phyloP scores from a whole-genome alignment of 2,797 vertebrate genomes.

The Syncerus caffer region DNA sequence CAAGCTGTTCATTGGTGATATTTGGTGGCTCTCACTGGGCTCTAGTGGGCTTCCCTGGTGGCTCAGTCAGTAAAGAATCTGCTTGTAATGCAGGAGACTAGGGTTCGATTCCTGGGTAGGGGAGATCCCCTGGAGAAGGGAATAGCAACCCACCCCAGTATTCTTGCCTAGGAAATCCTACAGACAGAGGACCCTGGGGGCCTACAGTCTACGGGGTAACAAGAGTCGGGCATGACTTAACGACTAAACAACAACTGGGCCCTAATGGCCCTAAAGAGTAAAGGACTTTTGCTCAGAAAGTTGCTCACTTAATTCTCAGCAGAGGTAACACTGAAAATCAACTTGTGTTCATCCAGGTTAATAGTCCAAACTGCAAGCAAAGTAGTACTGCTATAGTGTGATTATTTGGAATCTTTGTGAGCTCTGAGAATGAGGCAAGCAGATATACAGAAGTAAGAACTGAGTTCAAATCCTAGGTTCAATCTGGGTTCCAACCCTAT shows the following conservation, averaged over 20 bases:
- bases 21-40: neutral
- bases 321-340: neutral
- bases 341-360: neutral
- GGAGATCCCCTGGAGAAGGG: neutral
- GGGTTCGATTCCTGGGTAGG: neutral
- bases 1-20: neutral
- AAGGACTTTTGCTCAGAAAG: constrained; percentile 24
- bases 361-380: neutral
- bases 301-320: neutral
- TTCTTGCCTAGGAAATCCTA: neutral
- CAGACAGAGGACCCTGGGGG: neutral
- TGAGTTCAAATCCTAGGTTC: neutral
- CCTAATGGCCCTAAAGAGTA: neutral
- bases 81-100: neutral
- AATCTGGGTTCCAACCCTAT: neutral
- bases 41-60: neutral
- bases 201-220: neutral
- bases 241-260: neutral
- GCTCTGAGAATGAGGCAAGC: neutral
- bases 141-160: neutral
- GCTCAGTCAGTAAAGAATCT: neutral
- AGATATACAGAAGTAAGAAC: neutral
- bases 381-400: neutral
- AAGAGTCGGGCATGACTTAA: neutral
- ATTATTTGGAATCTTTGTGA: neutral